These are phyloP conservation scores for Drosophila burlai DNA, from an alignment of 1,140 invertebrate genomes.

Conservation along the genomic window DNA sequence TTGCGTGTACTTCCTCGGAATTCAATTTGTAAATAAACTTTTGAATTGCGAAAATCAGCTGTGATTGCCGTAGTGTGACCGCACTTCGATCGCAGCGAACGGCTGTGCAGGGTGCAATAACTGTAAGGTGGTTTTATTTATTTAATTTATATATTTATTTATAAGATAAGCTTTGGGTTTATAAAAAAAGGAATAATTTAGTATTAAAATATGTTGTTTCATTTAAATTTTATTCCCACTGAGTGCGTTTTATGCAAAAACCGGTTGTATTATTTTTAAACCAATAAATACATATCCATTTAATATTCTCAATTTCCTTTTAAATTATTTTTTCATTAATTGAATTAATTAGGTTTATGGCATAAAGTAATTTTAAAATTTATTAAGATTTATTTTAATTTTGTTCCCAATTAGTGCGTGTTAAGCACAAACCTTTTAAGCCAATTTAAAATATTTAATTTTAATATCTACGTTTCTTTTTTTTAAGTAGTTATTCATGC, in stretches of 20 bases:
- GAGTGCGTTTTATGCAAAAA: too few species aligned
- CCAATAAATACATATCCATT: too few species aligned
- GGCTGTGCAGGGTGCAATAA: background rate
- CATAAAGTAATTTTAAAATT: background rate
- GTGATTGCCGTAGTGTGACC: conserved; percentile 1
- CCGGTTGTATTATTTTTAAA: background rate
- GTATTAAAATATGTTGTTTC: background rate
- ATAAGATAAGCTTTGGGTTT: background rate
- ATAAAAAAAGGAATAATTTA: background rate
- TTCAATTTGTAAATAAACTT: conserved; percentile 10
- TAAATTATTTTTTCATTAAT: background rate
- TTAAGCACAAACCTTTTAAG: too few species aligned
- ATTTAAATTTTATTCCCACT: background rate
- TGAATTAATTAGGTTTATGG: background rate
- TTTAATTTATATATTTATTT: background rate
- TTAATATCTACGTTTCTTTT: background rate
- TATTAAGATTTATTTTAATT: background rate
- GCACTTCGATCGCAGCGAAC: conserved; percentile 1
- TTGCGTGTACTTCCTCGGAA: background rate
- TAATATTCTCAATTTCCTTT: background rate
- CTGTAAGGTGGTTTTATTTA: background rate
- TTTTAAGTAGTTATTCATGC: background rate
- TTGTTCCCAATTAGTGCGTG: too few species aligned
- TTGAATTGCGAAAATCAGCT: conserved; percentile 22
- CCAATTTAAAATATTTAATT: too few species aligned